Evolutionary conservation across 2,888 invertebrate species (phyloP), one percentile per base, ranked within the genome.

Genomic region (Nomada lathburiana): DNA sequence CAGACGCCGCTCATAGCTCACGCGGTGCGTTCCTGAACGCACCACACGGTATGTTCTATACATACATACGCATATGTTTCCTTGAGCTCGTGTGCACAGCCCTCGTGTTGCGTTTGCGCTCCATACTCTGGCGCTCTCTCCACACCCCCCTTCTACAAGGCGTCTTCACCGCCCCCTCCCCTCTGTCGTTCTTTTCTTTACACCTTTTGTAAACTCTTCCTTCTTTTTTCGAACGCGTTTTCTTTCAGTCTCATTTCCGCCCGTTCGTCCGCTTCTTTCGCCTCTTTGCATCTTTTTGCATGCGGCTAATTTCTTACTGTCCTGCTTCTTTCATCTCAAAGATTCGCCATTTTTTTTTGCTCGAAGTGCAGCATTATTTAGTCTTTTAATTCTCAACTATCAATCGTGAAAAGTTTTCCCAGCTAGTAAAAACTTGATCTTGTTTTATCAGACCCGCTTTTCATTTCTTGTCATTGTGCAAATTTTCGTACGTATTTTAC

Each of bases 1-100:
- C 88, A 89, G 83, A 83, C 78, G 75, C 59, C 78, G 69, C 64
- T 68, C 81, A 86, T 83, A 80, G 77, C 64, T 83, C 81, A 77
- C 79, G 81, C 77, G 64, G 70, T 80, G 75, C 63, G 77, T 85
- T 68, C 71, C 53, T 50, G 65, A 76, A 74, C 67, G 59, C 70
- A 52, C 47, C 60, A 36, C 52, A 29, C 67, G 18, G 20, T 57
- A 23, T 18, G n/a, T 3, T n/a, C 20, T 20, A 64, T 36, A n/a
- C 11, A n/a, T 47, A 57, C 55, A n/a, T 47, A 57, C 55, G 53
- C 50, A 42, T 20, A 59, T 70, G 59, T 74, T 71, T 73, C 72
- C 57, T 60, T 64, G 67, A 26, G 53, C 63, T 59, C 71, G 20
- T 55, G 55, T 23, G 52, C 29, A 69, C 76, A 79, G 62, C 86